Evolutionary conservation across 2,113 vertebrate genomes (phyloP).

Genomic region (Sminthopsis crassicaudata): DNA sequence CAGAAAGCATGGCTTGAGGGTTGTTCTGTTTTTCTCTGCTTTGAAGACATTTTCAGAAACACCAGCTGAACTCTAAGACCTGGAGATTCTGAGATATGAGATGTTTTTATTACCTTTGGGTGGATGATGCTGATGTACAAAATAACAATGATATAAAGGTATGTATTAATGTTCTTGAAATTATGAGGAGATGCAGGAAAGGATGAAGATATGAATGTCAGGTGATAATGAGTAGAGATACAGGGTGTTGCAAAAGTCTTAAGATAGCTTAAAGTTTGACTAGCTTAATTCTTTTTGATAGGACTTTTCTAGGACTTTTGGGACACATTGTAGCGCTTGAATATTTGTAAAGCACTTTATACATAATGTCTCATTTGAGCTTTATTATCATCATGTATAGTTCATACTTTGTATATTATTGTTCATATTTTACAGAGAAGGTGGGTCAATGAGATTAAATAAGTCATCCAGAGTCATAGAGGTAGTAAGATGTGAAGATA

Average conservation of each 20-base stretch:
- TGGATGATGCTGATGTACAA: not conserved
- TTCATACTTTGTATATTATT: not conserved
- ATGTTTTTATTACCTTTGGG: not conserved
- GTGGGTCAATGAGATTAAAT: not conserved
- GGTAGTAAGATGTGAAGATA: not conserved
- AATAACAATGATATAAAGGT: not conserved
- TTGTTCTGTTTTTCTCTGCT: not conserved
- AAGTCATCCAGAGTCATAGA: not conserved
- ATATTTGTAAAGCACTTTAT: not conserved
- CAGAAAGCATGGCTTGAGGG: not conserved
- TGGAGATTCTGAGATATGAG: not conserved
- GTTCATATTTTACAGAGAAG: not conserved
- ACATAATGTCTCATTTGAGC: not conserved
- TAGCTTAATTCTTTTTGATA: not conserved
- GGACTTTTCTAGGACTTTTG: not conserved
- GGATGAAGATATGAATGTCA: not conserved
- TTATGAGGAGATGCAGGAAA: not conserved
- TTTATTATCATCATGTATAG: not conserved
- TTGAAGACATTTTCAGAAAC: not conserved
- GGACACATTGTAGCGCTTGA: not conserved
- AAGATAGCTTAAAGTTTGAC: not conserved
- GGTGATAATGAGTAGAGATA: not conserved
- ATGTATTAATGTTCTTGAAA: not conserved
- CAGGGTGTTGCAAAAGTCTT: not conserved
- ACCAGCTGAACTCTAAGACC: not conserved